A percentile compares a stretch with the other conserved stretches of the same genome.
phyloP scores from a whole-genome alignment of 2,797 vertebrate species.

The Sebastes dallii region DNA sequence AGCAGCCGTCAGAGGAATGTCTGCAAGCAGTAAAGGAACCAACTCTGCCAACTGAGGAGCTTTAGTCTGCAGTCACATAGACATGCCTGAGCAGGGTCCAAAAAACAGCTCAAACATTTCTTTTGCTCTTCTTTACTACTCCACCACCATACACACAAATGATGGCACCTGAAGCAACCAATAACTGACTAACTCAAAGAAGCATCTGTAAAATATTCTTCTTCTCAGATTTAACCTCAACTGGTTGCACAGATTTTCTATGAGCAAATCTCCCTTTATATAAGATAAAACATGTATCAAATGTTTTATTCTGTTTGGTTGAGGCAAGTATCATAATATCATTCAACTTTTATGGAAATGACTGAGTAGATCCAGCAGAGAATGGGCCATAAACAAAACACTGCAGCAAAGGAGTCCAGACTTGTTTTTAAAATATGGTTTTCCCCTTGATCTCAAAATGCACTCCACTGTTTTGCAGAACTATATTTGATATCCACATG shows the following conservation, averaged over 20 bases:
- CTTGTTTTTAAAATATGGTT: background rate
- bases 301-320: background rate
- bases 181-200: background rate
- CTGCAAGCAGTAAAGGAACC: background rate
- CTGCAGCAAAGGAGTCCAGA: background rate
- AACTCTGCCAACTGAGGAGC: background rate
- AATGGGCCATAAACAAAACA: background rate
- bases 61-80: background rate
- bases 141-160: accelerated
- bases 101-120: background rate
- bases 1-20: slow-evolving; percentile 52
- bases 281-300: no score
- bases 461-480: background rate
- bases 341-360: background rate
- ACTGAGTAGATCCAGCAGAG: background rate
- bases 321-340: background rate
- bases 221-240: background rate
- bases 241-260: background rate
- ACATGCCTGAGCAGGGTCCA: slow-evolving; percentile 24
- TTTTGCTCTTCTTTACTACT: background rate
- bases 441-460: slow-evolving; percentile 2
- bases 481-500: background rate
- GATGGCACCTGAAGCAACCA: background rate
- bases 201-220: background rate
- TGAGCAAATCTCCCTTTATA: background rate